Evolutionary conservation across 2,888 invertebrate genomes (phyloP).

Genomic region (Nomada fabriciana): DNA sequence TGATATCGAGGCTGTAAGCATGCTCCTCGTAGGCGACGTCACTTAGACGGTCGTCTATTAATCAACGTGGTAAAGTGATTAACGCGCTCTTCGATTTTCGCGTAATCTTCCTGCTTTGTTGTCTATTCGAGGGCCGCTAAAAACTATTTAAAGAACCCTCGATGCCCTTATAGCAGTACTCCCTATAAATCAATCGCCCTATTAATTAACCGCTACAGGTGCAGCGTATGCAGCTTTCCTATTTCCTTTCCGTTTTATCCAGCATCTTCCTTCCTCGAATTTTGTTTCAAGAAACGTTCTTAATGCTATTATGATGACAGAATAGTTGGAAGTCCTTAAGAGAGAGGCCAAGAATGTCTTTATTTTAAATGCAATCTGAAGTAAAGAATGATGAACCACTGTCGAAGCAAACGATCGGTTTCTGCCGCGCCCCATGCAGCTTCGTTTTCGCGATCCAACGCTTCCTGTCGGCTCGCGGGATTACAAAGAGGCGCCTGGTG

Average conservation of each 20-base stretch:
- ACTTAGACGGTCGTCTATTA: slow-evolving; percentile 35
- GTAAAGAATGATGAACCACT: too few relatives aligned
- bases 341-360: neutral
- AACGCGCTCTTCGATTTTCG: slow-evolving; percentile 38
- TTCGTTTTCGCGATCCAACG: slow-evolving; percentile 16
- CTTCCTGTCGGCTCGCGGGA: slow-evolving; percentile 31
- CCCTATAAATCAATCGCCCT: slow-evolving; percentile 55
- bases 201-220: slow-evolving; percentile 44
- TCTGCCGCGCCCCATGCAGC: slow-evolving; percentile 1
- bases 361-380: neutral
- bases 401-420: neutral
- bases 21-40: slow-evolving; percentile 43
- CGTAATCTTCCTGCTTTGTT: slow-evolving; percentile 23
- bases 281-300: too few relatives aligned
- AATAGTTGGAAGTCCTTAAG: too few relatives aligned
- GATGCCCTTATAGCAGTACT: slow-evolving; percentile 54
- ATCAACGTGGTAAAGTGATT: slow-evolving; percentile 49
- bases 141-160: neutral
- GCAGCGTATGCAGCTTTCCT: neutral
- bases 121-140: slow-evolving; percentile 18
- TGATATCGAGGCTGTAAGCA: slow-evolving; percentile 33
- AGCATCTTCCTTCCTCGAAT: neutral
- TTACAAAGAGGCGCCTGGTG: slow-evolving; percentile 42
- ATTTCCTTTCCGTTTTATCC: neutral
- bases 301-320: too few relatives aligned